Conservation (phyloP, 1,140 invertebrate species). For the Tetranychus cinnabarinus region DNA sequence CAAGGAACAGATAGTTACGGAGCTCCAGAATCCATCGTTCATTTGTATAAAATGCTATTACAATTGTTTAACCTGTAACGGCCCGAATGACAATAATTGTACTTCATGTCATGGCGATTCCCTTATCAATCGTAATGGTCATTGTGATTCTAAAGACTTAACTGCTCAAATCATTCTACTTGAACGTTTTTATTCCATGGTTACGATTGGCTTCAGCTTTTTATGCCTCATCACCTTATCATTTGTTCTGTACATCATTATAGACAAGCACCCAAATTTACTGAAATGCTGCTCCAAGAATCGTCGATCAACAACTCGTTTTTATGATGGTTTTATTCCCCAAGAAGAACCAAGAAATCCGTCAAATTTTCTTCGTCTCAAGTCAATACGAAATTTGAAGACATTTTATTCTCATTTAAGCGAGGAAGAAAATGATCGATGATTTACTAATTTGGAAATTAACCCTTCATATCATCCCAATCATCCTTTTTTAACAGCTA, state of each 20-base stretch:
- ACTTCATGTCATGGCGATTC: conserved; percentile 21
- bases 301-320: no score
- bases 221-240: conserved; percentile 11
- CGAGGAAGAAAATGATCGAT: no score
- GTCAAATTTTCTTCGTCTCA: no score
- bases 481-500: no score
- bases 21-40: no score
- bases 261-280: background rate
- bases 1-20: background rate
- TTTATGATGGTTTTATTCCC: no score
- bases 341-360: no score
- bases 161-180: conserved; percentile 6
- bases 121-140: conserved; percentile 5
- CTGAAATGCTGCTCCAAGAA: background rate
- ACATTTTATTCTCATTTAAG: no score
- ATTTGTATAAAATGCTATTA: conserved; percentile 30
- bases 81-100: conserved; percentile 31
- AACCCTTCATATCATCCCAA: no score
- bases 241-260: conserved; percentile 11
- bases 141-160: conserved; percentile 8
- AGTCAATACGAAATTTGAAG: no score
- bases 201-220: conserved; percentile 8
- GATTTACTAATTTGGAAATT: no score
- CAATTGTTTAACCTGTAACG: conserved; percentile 28
- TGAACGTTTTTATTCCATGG: conserved; percentile 4